phyloP scores from a whole-genome alignment of 2,888 invertebrate genomes.

The Ditylenchus weischeri region DNA sequence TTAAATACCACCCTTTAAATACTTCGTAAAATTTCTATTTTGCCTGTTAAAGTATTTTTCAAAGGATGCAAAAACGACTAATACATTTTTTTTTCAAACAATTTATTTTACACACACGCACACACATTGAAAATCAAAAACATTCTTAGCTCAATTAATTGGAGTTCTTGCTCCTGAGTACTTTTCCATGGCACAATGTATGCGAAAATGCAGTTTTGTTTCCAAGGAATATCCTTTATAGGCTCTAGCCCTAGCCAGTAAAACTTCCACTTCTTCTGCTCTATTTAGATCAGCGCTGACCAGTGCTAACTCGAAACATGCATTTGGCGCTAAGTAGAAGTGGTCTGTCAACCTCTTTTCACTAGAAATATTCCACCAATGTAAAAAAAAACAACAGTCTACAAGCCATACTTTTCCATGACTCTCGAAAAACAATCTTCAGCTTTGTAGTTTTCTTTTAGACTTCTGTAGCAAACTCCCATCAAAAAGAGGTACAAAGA shows the following conservation, averaged over 20 bases:
- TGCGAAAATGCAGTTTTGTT: slow-evolving; percentile 55
- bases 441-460: slow-evolving; percentile 75
- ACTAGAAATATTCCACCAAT: slow-evolving; percentile 47
- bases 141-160: not conserved
- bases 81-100: too few species aligned
- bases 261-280: slow-evolving; percentile 69
- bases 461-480: slow-evolving; percentile 77
- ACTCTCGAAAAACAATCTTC: slow-evolving; percentile 72
- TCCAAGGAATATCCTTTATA: slow-evolving; percentile 52
- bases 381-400: not conserved
- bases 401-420: slow-evolving; percentile 63
- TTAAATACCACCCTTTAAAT: too few species aligned
- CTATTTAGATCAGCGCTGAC: slow-evolving; percentile 73
- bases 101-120: too few species aligned
- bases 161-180: slow-evolving; percentile 12
- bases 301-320: slow-evolving; percentile 79
- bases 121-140: not conserved
- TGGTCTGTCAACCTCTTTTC: slow-evolving; percentile 73
- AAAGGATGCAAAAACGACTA: too few species aligned
- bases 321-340: slow-evolving; percentile 78
- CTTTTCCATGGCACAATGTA: slow-evolving; percentile 38
- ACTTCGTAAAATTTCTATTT: too few species aligned
- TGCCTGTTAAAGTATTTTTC: too few species aligned
- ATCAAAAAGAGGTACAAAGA: slow-evolving; percentile 72
- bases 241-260: slow-evolving; percentile 73